These are phyloP conservation scores for Poeciliopsis presidionis DNA, from an alignment of 2,797 vertebrate species.

Conservation along the genomic window DNA sequence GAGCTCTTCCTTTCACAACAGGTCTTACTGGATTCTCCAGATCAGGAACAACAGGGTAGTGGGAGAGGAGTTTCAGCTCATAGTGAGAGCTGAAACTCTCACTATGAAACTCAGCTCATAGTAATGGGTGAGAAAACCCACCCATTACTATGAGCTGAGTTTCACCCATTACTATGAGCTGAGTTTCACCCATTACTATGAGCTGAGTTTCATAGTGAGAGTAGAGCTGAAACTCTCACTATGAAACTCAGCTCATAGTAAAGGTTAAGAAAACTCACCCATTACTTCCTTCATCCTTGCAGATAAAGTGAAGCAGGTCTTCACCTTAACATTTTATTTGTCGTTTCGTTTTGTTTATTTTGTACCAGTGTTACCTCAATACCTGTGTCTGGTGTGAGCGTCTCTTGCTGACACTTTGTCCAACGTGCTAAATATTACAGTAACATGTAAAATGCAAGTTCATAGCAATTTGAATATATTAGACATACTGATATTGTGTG, in stretches of 20 bases:
- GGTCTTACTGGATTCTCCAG: neutral
- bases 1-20: slow-evolving; percentile 4
- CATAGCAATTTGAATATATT: neutral
- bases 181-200: no score
- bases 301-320: neutral
- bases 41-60: neutral
- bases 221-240: no score
- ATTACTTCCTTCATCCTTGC: neutral
- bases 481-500: no score
- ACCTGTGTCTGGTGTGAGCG: neutral
- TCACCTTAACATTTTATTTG: neutral
- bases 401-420: neutral
- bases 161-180: no score
- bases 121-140: neutral
- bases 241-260: neutral
- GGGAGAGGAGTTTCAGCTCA: neutral
- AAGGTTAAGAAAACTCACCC: neutral
- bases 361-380: neutral
- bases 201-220: no score
- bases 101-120: neutral
- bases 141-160: no score
- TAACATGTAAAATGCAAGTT: neutral
- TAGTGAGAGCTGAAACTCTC: no score
- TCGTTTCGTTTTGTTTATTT: no score
- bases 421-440: neutral